A percentile compares a stretch with the other conserved stretches of the same genome.
Evolutionary conservation across 2,113 vertebrate genomes (phyloP).

Genomic region (Eulemur rufifrons): DNA sequence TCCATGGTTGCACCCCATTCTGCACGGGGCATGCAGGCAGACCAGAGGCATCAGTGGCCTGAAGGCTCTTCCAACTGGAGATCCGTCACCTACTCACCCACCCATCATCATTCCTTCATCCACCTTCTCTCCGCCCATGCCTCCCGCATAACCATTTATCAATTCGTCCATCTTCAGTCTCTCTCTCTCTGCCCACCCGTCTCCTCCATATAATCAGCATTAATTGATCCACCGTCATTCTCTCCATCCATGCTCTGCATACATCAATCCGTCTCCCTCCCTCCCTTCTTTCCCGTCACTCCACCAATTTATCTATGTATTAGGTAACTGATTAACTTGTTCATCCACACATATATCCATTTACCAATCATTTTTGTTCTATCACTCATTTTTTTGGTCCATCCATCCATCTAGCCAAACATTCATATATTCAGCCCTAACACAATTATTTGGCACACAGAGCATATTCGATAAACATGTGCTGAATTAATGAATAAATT

Average conservation of each 20-base stretch:
- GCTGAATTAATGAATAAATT: not conserved
- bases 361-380: not conserved
- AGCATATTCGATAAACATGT: not conserved
- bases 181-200: not conserved
- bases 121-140: not conserved
- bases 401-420: not conserved
- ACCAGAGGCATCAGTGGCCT: not conserved
- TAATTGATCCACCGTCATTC: not conserved
- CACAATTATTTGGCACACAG: not conserved
- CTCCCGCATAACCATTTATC: not conserved
- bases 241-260: not conserved
- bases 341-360: not conserved
- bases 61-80: not conserved
- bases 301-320: not conserved
- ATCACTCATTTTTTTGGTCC: not conserved
- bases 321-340: not conserved
- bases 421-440: not conserved
- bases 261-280: not conserved
- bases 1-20: slow-evolving; percentile 85
- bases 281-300: not conserved
- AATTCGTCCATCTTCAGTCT: not conserved
- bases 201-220: not conserved
- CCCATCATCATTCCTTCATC: not conserved
- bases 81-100: not conserved
- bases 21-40: slow-evolving; percentile 70